A percentile compares a stretch with the other conserved stretches of the same genome.
Conservation (phyloP, 2,888 invertebrate genomes). For the Leptothorax acervorum region DNA sequence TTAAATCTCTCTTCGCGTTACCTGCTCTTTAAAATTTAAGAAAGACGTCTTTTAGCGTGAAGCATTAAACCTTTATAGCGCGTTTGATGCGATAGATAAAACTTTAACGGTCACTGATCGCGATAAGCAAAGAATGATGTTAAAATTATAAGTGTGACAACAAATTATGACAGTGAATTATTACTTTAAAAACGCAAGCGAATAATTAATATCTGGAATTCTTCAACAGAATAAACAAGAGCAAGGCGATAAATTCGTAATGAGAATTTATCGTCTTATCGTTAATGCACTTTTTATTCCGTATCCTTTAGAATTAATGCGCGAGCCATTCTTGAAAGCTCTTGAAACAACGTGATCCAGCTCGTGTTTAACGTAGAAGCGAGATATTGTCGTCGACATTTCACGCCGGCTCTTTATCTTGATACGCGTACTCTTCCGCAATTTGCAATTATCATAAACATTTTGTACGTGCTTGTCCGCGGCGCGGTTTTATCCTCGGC, state of each 20-base stretch:
- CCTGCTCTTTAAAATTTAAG: neutral
- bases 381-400: constrained; percentile 29
- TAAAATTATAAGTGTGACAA: neutral
- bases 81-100: neutral
- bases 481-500: constrained; percentile 5
- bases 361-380: constrained; percentile 5
- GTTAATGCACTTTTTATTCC: constrained; percentile 20
- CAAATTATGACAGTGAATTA: neutral
- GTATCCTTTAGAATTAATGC: neutral
- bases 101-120: neutral
- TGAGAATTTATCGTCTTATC: neutral
- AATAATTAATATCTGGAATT: neutral
- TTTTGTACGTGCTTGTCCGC: constrained; percentile 21
- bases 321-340: neutral
- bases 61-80: neutral
- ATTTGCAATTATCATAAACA: constrained; percentile 40
- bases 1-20: neutral
- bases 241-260: neutral
- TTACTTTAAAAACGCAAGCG: neutral
- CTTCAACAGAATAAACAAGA: neutral
- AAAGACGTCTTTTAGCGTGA: neutral
- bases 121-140: neutral
- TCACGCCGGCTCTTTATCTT: constrained; percentile 29
- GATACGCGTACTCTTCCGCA: constrained; percentile 5
- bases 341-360: constrained; percentile 29